Evolutionary conservation across 2,888 invertebrate species (phyloP), one percentile per base, ranked within the genome.

Genomic region (Stictocephala bisonia): DNA sequence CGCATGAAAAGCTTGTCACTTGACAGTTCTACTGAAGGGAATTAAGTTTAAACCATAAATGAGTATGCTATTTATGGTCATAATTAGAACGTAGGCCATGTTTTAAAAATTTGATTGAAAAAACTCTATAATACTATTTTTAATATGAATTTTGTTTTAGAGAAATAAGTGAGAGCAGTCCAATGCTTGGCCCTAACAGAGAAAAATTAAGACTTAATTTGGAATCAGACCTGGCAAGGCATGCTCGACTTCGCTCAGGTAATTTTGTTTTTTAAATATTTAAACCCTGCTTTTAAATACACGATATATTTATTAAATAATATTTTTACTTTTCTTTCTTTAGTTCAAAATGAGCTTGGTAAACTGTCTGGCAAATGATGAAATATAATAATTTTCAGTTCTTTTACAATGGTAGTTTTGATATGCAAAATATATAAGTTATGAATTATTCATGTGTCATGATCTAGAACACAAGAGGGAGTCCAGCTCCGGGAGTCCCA

Each of bases 331-430:
- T 15, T n/a, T 13, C 15, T 48, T 13, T 48, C 15, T 15, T 48
- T 48, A 48, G 6, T 13, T 7, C 18, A 51, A 20, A 24, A 13
- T n/a, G n/a, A n/a, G n/a, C n/a, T n/a, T n/a, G n/a, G n/a, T n/a
- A n/a, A n/a, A n/a, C n/a, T n/a, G n/a, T n/a, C n/a, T n/a, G n/a
- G n/a, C n/a, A n/a, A n/a, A n/a, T n/a, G n/a, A n/a, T n/a, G n/a
- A n/a, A n/a, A n/a, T n/a, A n/a, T n/a, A n/a, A n/a, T n/a, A n/a
- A n/a, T n/a, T n/a, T n/a, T n/a, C n/a, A n/a, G n/a, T n/a, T n/a
- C n/a, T n/a, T n/a, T n/a, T n/a, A 97, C 98, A 2, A 86, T 97
- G 66, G 97, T 99, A 2, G 86, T 99, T 71, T 97, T 98, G 9
- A 11, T 7, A 11, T 44, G 15, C 15, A 44, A 44, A 44, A 44